phyloP scores from a whole-genome alignment of 2,888 invertebrate genomes.

The Drosophila pseudotakahashii region DNA sequence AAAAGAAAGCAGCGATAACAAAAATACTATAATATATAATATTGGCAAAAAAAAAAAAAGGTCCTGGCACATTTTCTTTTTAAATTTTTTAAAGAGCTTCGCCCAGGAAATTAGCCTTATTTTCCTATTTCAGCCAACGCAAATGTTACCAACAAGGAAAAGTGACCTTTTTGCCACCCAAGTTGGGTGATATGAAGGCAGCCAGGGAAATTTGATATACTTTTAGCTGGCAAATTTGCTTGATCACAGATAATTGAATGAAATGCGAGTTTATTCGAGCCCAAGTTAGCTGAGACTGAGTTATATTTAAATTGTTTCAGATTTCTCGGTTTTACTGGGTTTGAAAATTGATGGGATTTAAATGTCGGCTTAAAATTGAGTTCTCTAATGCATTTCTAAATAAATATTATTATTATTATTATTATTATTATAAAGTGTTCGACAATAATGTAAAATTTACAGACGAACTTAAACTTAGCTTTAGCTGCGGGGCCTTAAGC shows the following conservation, averaged over 20 bases:
- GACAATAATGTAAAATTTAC: too few relatives aligned
- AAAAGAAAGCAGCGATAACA: background rate
- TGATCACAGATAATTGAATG: conserved; percentile 16
- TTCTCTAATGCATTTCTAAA: too few relatives aligned
- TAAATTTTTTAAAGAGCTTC: conserved; percentile 59
- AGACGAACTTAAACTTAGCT: too few relatives aligned
- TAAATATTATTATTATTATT: too few relatives aligned
- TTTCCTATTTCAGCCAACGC: conserved; percentile 13
- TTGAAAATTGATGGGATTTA: too few relatives aligned
- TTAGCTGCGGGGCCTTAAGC: too few relatives aligned
- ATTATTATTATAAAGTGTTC: too few relatives aligned
- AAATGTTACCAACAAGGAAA: conserved; percentile 2
- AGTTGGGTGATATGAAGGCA: background rate
- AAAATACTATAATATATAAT: conserved; percentile 4
- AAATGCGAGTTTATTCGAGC: conserved; percentile 10
- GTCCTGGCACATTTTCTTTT: conserved; percentile 46
- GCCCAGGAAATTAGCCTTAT: conserved; percentile 5
- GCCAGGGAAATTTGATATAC: conserved; percentile 10
- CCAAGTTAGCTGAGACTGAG: conserved; percentile 7
- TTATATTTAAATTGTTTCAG: background rate
- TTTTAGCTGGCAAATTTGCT: conserved; percentile 8
- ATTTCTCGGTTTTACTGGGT: background rate
- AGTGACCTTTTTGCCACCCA: conserved; percentile 27
- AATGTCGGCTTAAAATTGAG: too few relatives aligned
- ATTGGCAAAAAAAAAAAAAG: conserved; percentile 50